Conservation (phyloP, 2,113 vertebrate species). For the Pogona vitticeps region DNA sequence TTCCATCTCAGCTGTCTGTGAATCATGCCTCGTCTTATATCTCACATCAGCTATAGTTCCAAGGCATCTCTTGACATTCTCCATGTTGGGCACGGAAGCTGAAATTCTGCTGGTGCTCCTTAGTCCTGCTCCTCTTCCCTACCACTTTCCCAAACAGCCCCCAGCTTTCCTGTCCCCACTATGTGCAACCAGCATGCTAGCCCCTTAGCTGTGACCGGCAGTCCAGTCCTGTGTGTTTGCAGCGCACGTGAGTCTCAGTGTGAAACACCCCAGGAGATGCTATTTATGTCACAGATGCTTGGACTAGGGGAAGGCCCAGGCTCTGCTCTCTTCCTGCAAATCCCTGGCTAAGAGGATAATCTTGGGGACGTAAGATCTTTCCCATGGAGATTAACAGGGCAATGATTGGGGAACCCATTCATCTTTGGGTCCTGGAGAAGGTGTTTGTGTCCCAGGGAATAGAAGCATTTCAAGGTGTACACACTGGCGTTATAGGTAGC, state of each 20-base stretch:
- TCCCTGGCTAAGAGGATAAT: conserved; percentile 23
- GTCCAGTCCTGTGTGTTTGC: conserved; percentile 18
- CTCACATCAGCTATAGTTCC: neutral
- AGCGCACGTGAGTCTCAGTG: neutral
- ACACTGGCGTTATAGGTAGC: too few species aligned
- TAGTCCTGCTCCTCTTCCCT: neutral
- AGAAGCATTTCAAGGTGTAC: neutral
- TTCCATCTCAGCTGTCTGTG: neutral
- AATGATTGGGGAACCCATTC: conserved; percentile 1
- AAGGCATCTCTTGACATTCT: neutral
- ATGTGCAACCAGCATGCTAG: neutral
- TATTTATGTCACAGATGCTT: conserved; percentile 13
- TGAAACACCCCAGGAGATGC: neutral
- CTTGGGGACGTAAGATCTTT: conserved; percentile 8
- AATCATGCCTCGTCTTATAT: neutral
- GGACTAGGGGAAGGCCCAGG: neutral
- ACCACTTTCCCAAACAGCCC: conserved; percentile 17
- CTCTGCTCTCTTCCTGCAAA: neutral
- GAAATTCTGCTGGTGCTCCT: neutral
- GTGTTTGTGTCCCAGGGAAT: neutral
- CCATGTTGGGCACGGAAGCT: neutral
- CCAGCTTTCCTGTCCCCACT: neutral
- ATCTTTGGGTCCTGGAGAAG: neutral
- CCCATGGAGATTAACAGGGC: conserved; percentile 17
- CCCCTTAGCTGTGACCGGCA: conserved; percentile 43